Conservation (phyloP, 30 jellyfish, hydroid and myxozoan genomes). For the Rhopilema esculentum region DNA sequence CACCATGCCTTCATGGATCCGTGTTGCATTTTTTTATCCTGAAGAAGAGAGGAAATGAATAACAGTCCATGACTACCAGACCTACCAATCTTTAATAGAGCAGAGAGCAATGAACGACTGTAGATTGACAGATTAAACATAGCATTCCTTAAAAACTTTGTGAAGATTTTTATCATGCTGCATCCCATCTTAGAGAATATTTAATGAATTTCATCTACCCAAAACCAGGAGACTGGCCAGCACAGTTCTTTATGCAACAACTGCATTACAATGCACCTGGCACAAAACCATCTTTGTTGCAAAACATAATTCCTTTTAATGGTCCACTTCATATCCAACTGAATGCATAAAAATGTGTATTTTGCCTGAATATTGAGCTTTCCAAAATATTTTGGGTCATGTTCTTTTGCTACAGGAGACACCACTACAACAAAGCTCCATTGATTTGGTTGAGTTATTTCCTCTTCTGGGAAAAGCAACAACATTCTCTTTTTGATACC, state of each 20-base stretch:
- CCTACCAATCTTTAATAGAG: neutral
- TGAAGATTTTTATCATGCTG: conserved; percentile 4
- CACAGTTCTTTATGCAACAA: conserved; percentile 22
- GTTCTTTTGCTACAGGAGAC: conserved; percentile 15
- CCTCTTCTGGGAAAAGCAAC: neutral
- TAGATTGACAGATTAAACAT: conserved; percentile 7
- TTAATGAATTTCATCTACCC: neutral
- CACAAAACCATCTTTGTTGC: neutral
- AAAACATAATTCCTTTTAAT: neutral
- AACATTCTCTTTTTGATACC: conserved; percentile 2
- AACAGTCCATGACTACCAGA: conserved; percentile 33
- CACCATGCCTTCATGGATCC: conserved; percentile 24
- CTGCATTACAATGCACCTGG: conserved; percentile 4
- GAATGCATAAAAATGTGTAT: conserved; percentile 17
- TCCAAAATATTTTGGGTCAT: conserved; percentile 7
- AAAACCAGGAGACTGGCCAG: conserved; percentile 53
- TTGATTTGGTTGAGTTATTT: neutral
- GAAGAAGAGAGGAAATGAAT: conserved; percentile 10
- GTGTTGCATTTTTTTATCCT: conserved; percentile 33
- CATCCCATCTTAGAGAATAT: neutral
- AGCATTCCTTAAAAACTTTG: neutral
- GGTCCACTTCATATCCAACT: conserved; percentile 23
- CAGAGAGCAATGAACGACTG: conserved; percentile 8
- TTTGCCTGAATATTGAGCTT: conserved; percentile 1
- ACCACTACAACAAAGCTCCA: neutral